Conservation (phyloP, 2,113 vertebrate genomes). For the Oceanites oceanicus region DNA sequence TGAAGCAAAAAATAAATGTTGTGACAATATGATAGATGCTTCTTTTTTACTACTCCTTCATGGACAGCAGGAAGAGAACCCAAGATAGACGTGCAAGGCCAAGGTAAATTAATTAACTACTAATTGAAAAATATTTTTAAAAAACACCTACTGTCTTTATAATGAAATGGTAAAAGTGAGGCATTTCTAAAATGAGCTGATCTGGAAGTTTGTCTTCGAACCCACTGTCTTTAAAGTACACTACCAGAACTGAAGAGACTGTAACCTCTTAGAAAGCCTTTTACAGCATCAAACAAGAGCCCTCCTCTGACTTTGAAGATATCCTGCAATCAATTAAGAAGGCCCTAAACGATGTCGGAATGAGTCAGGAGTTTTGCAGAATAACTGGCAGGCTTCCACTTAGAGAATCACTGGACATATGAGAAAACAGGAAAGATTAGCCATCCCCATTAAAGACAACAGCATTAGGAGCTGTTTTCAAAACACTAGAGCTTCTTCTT, state of each 20-base stretch:
- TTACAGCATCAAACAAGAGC: background rate
- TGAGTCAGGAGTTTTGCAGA: slow-evolving; percentile 58
- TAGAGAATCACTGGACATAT: background rate
- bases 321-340: slow-evolving; percentile 33
- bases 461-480: slow-evolving; percentile 36
- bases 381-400: slow-evolving; percentile 35
- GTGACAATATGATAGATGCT: background rate
- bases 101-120: background rate
- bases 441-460: slow-evolving; percentile 20
- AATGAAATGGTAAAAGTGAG: background rate
- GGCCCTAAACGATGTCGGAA: background rate
- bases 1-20: background rate
- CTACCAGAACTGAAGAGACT: background rate
- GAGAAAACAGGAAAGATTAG: slow-evolving; percentile 26
- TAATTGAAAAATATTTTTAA: background rate
- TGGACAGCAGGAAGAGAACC: background rate
- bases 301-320: slow-evolving; percentile 39
- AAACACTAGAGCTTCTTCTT: slow-evolving; percentile 8
- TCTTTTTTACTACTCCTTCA: background rate
- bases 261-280: slow-evolving; percentile 21
- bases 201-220: background rate
- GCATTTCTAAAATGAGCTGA: background rate
- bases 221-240: background rate
- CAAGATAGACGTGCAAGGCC: background rate
- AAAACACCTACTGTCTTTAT: background rate